A percentile compares a stretch with the other conserved stretches of the same genome.
These are phyloP conservation scores for Taeniopygia guttata DNA, from an alignment of 2,797 vertebrate species.

Conservation along the genomic window DNA sequence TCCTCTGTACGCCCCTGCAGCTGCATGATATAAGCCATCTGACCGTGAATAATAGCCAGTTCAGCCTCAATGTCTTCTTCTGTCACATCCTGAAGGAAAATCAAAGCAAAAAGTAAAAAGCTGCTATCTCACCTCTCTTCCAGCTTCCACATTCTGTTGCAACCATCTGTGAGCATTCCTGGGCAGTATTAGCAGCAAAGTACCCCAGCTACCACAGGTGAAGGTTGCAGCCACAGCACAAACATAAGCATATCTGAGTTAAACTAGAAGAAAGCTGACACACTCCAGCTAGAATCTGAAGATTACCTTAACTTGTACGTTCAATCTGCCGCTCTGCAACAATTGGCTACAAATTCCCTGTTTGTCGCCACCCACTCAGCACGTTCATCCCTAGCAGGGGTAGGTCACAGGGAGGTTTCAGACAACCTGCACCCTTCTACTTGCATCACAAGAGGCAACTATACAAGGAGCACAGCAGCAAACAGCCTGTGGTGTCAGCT, in stretches of 20 bases:
- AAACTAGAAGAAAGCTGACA: background rate
- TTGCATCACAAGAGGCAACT: background rate
- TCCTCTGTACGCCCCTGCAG: conserved; percentile 90
- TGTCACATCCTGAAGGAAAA: conserved; percentile 79
- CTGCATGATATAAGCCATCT: conserved; percentile 97
- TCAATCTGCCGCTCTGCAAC: background rate
- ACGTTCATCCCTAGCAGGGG: background rate
- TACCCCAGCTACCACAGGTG: background rate
- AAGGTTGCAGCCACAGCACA: background rate
- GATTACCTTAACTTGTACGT: background rate
- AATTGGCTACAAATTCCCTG: background rate
- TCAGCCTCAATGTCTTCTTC: conserved; percentile 94
- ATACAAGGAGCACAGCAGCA: background rate
- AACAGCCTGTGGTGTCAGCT: background rate
- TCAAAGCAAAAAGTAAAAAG: background rate
- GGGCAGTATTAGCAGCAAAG: background rate
- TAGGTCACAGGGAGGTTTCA: background rate
- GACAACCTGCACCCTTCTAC: background rate
- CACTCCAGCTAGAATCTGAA: background rate
- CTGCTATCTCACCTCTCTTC: background rate
- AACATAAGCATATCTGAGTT: background rate
- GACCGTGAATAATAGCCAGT: conserved; percentile 95
- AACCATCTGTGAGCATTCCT: background rate
- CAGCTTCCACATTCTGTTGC: background rate
- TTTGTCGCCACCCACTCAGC: background rate